A percentile compares a stretch with the other conserved stretches of the same genome.
Conservation (phyloP, 2,797 vertebrate species). For the Aeoliscus strigatus region DNA sequence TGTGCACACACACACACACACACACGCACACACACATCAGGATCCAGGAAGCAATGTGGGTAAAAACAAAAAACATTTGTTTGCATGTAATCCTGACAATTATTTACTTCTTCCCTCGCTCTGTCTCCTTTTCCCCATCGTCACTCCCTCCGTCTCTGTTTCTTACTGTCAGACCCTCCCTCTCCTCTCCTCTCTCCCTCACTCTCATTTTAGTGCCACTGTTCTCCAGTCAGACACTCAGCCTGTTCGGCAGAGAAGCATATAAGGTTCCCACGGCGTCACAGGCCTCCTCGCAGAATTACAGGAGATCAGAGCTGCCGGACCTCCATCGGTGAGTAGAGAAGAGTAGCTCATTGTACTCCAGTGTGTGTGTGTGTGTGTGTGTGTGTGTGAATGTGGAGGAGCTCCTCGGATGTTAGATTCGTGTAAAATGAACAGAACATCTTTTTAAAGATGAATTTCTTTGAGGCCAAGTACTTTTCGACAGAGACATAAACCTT, state of each 20-base stretch:
- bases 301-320: conserved; percentile 5
- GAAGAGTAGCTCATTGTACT: conserved; percentile 1
- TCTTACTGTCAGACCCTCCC: conserved; percentile 38
- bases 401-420: too few species aligned
- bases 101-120: conserved; percentile 5
- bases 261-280: conserved; percentile 23
- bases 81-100: not conserved
- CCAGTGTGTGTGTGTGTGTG: not conserved
- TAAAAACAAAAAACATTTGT: not conserved
- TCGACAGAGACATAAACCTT: too few species aligned
- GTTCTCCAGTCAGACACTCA: conserved; percentile 11
- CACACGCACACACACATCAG: not conserved
- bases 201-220: conserved; percentile 19
- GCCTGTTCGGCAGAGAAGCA: conserved; percentile 21
- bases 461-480: too few species aligned
- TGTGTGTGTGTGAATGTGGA: too few species aligned
- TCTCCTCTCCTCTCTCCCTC: conserved; percentile 8
- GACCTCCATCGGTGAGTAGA: conserved; percentile 36
- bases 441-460: too few species aligned
- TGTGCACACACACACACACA: too few species aligned
- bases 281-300: conserved; percentile 5
- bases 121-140: conserved; percentile 1
- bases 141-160: conserved; percentile 7
- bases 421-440: too few species aligned
- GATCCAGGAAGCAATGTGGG: conserved; percentile 3